These are phyloP conservation scores for Bombycilla garrulus DNA, from an alignment of 2,113 vertebrate species.

Conservation along the genomic window DNA sequence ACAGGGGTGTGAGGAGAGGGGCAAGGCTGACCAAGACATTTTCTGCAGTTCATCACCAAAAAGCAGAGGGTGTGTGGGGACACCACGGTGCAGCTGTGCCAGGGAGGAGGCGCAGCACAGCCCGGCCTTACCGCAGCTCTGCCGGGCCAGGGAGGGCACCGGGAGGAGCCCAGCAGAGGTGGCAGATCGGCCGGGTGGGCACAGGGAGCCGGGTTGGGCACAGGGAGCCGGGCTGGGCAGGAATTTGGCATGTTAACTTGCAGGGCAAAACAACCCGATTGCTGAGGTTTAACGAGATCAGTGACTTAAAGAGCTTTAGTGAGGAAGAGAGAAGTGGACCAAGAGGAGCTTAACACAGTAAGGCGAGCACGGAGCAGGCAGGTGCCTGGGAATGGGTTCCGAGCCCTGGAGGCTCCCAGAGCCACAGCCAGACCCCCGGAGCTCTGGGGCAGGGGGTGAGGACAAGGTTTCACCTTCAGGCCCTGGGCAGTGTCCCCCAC, in stretches of 20 bases:
- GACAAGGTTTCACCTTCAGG: too few relatives aligned
- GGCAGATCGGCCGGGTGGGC: background rate
- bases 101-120: background rate
- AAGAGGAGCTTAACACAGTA: slow-evolving; percentile 1
- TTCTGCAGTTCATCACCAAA: background rate
- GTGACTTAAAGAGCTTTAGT: slow-evolving; percentile 13
- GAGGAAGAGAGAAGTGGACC: slow-evolving; percentile 11
- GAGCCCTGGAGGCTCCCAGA: background rate
- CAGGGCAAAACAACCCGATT: slow-evolving; percentile 4
- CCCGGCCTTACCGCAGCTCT: background rate
- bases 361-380: background rate
- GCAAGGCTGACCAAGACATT: background rate
- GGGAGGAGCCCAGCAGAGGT: background rate
- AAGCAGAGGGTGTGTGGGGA: background rate
- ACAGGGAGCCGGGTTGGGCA: background rate
- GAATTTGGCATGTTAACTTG: background rate
- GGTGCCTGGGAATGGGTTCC: fast-evolving
- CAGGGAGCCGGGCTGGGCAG: background rate
- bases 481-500: background rate
- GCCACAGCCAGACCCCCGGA: background rate
- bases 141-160: fast-evolving
- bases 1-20: background rate
- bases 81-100: fast-evolving
- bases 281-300: slow-evolving; percentile 31
- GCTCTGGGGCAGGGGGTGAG: background rate